Conservation (phyloP, 2,113 vertebrate species). For the Grammomys dolichurus region DNA sequence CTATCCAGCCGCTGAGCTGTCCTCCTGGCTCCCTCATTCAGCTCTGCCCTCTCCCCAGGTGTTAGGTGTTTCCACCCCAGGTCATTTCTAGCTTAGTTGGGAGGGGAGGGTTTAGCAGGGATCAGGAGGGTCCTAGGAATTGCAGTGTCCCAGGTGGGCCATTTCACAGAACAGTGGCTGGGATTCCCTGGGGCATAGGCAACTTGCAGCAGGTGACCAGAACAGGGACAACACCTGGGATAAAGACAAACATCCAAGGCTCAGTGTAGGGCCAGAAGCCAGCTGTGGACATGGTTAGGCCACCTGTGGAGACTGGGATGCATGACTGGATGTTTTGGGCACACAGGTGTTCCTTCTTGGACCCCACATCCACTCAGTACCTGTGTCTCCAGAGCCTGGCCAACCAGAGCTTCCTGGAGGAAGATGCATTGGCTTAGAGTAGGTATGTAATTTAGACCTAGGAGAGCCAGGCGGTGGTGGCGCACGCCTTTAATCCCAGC, state of each 20-base stretch:
- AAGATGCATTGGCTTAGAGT: background rate
- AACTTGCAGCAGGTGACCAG: background rate
- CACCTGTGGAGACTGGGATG: background rate
- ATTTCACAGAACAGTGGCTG: background rate
- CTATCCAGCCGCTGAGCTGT: no score
- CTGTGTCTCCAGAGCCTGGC: background rate
- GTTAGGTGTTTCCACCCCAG: background rate
- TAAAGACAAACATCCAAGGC: background rate
- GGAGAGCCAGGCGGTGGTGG: background rate
- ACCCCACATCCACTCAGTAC: background rate
- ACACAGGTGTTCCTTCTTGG: background rate
- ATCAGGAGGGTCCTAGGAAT: background rate
- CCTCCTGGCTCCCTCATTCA: background rate
- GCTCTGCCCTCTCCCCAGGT: background rate
- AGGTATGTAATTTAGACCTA: background rate
- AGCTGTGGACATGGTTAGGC: background rate
- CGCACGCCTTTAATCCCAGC: no score
- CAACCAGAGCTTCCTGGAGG: background rate
- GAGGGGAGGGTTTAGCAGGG: background rate
- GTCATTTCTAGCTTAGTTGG: background rate
- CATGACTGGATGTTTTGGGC: background rate
- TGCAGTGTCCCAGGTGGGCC: background rate
- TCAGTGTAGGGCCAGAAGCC: background rate
- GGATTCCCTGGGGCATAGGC: no score
- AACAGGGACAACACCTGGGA: background rate